Evolutionary conservation across 1,140 invertebrate species (phyloP), one percentile per base, ranked within the genome.

Genomic region (Eufriesea mexicana): DNA sequence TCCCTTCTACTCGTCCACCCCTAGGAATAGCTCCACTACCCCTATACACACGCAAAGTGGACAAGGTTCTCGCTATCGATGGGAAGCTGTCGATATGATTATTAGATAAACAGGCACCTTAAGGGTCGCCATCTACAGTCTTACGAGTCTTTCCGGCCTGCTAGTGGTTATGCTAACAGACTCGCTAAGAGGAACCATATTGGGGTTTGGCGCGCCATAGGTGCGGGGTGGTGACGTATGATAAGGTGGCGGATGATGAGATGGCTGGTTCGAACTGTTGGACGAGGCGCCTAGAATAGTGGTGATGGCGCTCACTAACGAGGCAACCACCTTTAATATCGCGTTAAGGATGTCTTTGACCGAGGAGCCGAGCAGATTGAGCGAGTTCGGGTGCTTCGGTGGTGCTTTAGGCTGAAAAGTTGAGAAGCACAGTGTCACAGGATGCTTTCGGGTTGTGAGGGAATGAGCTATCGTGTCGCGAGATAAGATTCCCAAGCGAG

Each of bases 281-380:
- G 93, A 93, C 0, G 92, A 93, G 10, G 91, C 89, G 16, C 90
- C 90, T 0, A 92, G 28, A 16, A 93, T 81, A n/a, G 91, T 89
- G 10, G 90, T 86, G 2, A 90, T 83, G 0, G 91, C 87, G 70
- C 87, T 89, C 12, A 93, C 79, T 8, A 94, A 25, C 2, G 91
- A 91, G 2, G 90, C 77, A 0, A 92, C 86, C 12, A 93, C 70
- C 35, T 91, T 89, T 1, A 92, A 66, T n/a, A 89, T 88, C 10
- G 89, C 90, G 18, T 90, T 87, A 16, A 94, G 23, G 76, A 93
- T 91, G 8, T 93, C 91, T 83, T 93, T 92, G 20, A 93, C 73
- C 5, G 92, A 83, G 7, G 76, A 86, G 23, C 91, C 90, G 16
- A 94, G 81, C 1, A 92, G 35, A 0, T 84, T 72, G 0, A 93